phyloP scores from a whole-genome alignment of 2,888 invertebrate genomes.

The Caenorhabditis uteleia region DNA sequence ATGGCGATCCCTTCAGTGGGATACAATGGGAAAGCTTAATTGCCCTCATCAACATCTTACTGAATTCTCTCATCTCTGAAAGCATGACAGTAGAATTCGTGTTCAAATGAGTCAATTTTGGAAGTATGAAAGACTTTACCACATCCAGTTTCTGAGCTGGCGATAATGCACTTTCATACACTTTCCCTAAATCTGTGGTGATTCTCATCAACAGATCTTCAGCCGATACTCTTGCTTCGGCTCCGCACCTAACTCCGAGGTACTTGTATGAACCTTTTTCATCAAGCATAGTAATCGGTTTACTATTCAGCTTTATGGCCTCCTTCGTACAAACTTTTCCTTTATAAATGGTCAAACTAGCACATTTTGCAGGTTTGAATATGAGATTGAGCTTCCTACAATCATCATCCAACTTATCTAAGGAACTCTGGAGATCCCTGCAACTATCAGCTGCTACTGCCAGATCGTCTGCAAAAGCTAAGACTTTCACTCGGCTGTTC shows the following conservation, averaged over 20 bases:
- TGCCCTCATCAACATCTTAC: background rate
- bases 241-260: slow-evolving; percentile 8
- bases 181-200: background rate
- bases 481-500: slow-evolving; percentile 1
- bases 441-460: slow-evolving; percentile 9
- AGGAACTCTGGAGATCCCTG: slow-evolving; percentile 2
- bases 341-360: slow-evolving; percentile 8
- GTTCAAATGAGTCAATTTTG: slow-evolving; percentile 9
- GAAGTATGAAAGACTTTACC: slow-evolving; percentile 8
- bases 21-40: slow-evolving; percentile 3
- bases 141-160: slow-evolving; percentile 13
- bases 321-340: too few relatives aligned
- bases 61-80: slow-evolving; percentile 3
- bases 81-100: background rate
- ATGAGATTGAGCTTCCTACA: slow-evolving; percentile 13
- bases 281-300: slow-evolving; percentile 3
- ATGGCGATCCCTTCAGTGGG: slow-evolving; percentile 1
- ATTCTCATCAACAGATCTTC: background rate
- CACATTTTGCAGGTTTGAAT: slow-evolving; percentile 41
- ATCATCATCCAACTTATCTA: slow-evolving; percentile 5
- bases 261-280: slow-evolving; percentile 15
- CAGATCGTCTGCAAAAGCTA: slow-evolving; percentile 38
- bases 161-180: background rate
- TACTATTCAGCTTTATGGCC: slow-evolving; percentile 1
- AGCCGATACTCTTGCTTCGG: background rate